Percentiles rank a stretch among this genome's conserved stretches.
phyloP scores from a whole-genome alignment of 1,140 invertebrate genomes.

The Papilio polytes region DNA sequence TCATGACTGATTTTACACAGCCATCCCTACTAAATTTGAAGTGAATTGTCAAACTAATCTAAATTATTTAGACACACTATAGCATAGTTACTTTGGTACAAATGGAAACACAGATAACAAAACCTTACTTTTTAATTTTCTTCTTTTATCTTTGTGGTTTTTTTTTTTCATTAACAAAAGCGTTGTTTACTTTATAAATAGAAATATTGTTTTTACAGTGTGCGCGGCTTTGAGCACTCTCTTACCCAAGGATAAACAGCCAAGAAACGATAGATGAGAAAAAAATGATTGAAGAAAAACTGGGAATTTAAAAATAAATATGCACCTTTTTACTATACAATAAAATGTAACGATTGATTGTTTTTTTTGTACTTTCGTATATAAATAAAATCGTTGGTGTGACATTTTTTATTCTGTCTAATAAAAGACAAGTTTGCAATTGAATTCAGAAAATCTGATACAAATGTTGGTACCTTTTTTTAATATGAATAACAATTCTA shows the following conservation, averaged over 20 bases:
- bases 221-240: conserved; percentile 62
- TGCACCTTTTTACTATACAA: neutral
- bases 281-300: neutral
- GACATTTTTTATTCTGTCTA: neutral
- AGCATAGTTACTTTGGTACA: too few species aligned
- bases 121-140: neutral
- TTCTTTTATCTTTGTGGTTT: too few species aligned
- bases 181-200: neutral
- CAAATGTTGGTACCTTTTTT: too few species aligned
- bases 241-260: conserved; percentile 49
- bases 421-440: too few species aligned
- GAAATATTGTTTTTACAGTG: conserved; percentile 50
- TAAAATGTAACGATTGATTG: neutral
- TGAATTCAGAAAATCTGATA: too few species aligned
- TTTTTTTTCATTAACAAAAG: too few species aligned
- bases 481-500: neutral
- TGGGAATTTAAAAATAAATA: neutral
- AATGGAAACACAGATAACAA: neutral
- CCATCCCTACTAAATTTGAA: too few species aligned
- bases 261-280: conserved; percentile 15
- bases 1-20: too few species aligned
- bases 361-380: neutral
- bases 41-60: too few species aligned
- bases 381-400: neutral
- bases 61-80: too few species aligned